Conservation (phyloP, 2,113 vertebrate genomes). For the Hiodon tergisus region DNA sequence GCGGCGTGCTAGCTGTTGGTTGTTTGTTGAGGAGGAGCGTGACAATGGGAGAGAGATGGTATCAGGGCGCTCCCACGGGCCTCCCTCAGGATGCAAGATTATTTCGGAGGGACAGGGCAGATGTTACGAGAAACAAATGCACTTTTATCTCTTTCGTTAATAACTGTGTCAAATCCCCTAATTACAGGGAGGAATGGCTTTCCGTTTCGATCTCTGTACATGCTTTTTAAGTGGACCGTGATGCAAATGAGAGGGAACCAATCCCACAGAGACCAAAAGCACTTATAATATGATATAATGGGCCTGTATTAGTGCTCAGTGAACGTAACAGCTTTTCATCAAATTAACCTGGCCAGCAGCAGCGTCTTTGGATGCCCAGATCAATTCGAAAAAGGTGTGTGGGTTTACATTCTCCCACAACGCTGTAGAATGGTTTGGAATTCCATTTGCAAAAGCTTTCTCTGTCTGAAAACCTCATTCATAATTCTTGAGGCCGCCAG, state of each 20-base stretch:
- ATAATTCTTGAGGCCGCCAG: neutral
- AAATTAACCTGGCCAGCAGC: neutral
- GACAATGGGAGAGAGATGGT: slow-evolving; percentile 7
- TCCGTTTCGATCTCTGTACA: neutral
- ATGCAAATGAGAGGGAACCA: neutral
- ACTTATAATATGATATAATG: neutral
- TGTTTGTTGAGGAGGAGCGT: neutral
- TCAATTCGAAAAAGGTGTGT: neutral
- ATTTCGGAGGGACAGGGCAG: neutral
- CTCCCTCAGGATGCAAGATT: slow-evolving; percentile 1
- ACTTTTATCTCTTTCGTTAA: slow-evolving; percentile 9
- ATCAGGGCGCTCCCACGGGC: neutral
- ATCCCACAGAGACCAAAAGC: neutral
- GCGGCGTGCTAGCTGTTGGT: neutral
- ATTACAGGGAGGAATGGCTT: slow-evolving; percentile 3
- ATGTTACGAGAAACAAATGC: slow-evolving; percentile 1
- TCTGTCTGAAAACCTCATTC: neutral
- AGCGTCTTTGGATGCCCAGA: neutral
- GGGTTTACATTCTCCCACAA: too few relatives aligned
- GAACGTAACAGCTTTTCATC: neutral
- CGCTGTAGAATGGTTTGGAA: too few relatives aligned
- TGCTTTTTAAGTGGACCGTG: neutral
- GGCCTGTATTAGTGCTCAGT: neutral
- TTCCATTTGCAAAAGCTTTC: neutral
- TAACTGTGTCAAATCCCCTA: slow-evolving; percentile 19